Percentiles rank a stretch among this genome's conserved stretches.
These are phyloP conservation scores for Cyphomyrus discorhynchus DNA, from an alignment of 2,113 vertebrate genomes.

Conservation along the genomic window DNA sequence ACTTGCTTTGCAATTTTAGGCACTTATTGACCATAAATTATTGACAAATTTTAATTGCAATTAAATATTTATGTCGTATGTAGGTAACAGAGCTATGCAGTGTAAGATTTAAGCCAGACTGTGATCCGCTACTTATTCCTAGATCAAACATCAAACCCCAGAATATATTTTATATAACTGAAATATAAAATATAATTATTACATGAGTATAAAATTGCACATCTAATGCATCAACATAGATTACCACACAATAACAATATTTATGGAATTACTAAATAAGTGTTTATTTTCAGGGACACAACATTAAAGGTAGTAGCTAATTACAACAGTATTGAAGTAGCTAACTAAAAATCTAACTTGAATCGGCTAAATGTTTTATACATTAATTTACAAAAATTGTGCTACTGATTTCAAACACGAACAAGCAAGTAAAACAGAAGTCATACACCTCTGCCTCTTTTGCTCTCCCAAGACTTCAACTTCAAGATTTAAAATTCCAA, in stretches of 20 bases:
- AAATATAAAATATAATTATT: neutral
- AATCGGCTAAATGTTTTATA: neutral
- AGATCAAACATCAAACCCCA: neutral
- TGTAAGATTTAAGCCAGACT: neutral
- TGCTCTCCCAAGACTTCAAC: conserved; percentile 73
- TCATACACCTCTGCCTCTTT: conserved; percentile 85
- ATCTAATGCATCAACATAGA: neutral
- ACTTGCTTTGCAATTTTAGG: conserved; percentile 9
- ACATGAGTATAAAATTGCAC: neutral
- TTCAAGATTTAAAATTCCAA: conserved; percentile 80
- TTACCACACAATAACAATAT: neutral
- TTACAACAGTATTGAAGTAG: neutral
- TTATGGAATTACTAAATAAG: neutral
- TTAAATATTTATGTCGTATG: conserved; percentile 8
- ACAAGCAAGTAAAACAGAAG: conserved; percentile 69
- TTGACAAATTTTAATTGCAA: conserved; percentile 13
- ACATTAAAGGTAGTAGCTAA: neutral
- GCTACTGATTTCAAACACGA: conserved; percentile 94
- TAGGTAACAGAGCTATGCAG: neutral
- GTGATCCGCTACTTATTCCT: neutral
- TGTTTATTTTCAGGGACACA: neutral
- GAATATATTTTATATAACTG: neutral
- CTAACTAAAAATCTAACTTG: neutral
- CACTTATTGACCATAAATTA: conserved; percentile 12
- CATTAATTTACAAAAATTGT: neutral